phyloP scores from a whole-genome alignment of 2,888 invertebrate species.

The Andrena dorsata region DNA sequence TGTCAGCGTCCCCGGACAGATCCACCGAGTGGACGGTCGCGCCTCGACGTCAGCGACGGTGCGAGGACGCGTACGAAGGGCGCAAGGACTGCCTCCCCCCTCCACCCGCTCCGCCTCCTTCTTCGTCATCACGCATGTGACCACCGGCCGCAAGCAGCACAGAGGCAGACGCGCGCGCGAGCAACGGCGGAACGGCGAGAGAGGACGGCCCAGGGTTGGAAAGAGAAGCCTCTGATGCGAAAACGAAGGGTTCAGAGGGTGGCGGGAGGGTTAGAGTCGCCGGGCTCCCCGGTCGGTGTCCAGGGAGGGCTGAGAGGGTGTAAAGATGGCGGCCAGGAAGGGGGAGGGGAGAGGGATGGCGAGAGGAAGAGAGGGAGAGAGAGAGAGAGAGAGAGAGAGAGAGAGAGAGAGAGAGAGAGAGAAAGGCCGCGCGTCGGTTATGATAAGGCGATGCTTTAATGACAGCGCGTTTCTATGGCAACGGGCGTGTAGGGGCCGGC shows the following conservation, averaged over 20 bases:
- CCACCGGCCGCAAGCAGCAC: slow-evolving; percentile 72
- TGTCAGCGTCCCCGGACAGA: slow-evolving; percentile 4
- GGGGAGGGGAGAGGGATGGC: background rate
- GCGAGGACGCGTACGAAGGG: slow-evolving; percentile 65
- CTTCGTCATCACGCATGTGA: slow-evolving; percentile 77
- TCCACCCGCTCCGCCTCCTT: slow-evolving; percentile 36
- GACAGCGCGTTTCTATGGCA: slow-evolving; percentile 84
- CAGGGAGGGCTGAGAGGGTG: slow-evolving; percentile 76
- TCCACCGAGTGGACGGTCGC: slow-evolving; percentile 5
- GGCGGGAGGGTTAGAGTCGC: slow-evolving; percentile 61
- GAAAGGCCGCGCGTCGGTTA: slow-evolving; percentile 83
- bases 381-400: slow-evolving; percentile 65
- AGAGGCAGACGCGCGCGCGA: slow-evolving; percentile 11
- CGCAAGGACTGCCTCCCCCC: slow-evolving; percentile 65
- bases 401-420: slow-evolving; percentile 63
- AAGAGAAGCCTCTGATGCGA: slow-evolving; percentile 46
- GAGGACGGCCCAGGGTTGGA: slow-evolving; percentile 31
- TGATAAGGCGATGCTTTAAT: slow-evolving; percentile 85
- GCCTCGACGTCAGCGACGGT: slow-evolving; percentile 55
- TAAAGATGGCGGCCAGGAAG: slow-evolving; percentile 83
- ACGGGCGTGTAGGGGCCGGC: slow-evolving; percentile 83
- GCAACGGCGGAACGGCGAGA: slow-evolving; percentile 23
- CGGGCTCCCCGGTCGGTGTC: slow-evolving; percentile 67
- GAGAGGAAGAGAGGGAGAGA: slow-evolving; percentile 18
- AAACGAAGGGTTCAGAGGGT: slow-evolving; percentile 43